Evolutionary conservation across 2,888 invertebrate species (phyloP), one percentile per base, ranked within the genome.

Genomic region (Idaea biselata): DNA sequence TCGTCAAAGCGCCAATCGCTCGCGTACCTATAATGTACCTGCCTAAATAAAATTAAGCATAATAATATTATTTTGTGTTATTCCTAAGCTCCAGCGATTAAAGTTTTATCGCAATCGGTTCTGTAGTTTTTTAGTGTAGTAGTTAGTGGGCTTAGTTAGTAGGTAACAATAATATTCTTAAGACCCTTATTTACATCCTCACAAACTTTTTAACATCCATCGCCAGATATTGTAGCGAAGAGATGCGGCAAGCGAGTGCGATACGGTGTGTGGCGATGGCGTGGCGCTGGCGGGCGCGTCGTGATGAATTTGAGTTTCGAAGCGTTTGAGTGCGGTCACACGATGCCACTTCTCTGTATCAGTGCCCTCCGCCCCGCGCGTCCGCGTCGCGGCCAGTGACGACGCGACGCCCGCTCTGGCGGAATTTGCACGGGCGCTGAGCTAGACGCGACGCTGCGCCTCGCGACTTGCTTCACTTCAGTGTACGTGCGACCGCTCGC

Each of bases 401-500:
- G 77, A 75, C 76, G 73, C 74, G 77, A 77, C 79, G 77, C 76
- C 79, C 80, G 76, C 75, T 74, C 56, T 67, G 86, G 87, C 89
- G 87, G 90, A 92, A 88, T 91, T 88, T 77, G 81, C 84, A 84
- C 84, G 82, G 80, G 81, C 85, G 84, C 74, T 79, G 88, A 55
- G 25, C 55, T 11, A 16, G 44, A 44, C 84, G 88, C 86, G 86
- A 87, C 84, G 85, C 67, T 55, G 55, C 65, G 81, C 68, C 69
- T 70, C 74, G 71, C 75, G 68, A 63, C 68, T 65, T 63, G 66
- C 68, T 63, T 62, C 66, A 72, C 77, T 88, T 89, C 89, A 91
- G 91, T 91, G 86, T 90, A 86, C 88, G 88, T 89, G 87, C 86
- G 91, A 89, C 86, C 86, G 88, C 75, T 82, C 85, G 87, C 86